These are phyloP conservation scores for Tachysurus fulvidraco DNA, from an alignment of 2,113 vertebrate genomes.

Conservation along the genomic window DNA sequence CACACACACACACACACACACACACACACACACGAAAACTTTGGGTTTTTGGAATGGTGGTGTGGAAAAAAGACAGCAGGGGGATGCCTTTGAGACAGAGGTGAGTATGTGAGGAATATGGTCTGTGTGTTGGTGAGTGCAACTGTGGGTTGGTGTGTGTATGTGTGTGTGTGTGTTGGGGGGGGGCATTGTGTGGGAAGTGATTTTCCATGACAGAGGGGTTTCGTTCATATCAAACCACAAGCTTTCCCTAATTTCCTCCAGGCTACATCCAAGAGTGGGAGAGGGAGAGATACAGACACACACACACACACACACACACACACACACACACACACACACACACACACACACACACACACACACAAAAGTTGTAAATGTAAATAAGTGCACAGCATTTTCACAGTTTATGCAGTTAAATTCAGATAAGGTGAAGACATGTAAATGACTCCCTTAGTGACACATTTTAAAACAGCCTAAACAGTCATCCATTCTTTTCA, in stretches of 20 bases:
- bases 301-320: conserved; percentile 58
- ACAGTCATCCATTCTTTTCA: neutral
- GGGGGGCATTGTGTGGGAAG: conserved; percentile 65
- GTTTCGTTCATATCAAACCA: conserved; percentile 68
- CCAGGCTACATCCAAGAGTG: conserved; percentile 38
- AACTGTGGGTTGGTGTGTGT: neutral
- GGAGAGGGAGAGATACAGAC: conserved; percentile 34
- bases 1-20: conserved; percentile 31
- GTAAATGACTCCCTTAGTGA: neutral
- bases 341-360: too few species aligned
- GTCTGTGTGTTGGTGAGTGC: conserved; percentile 24
- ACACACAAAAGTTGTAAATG: neutral
- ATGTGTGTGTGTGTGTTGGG: conserved; percentile 33
- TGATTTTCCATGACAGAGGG: conserved; percentile 70
- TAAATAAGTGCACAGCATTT: neutral
- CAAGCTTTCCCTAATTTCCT: conserved; percentile 58
- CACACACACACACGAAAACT: conserved; percentile 25
- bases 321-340: conserved; percentile 1
- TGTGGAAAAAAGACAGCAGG: conserved; percentile 55
- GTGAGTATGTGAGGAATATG: conserved; percentile 12
- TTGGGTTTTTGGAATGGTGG: conserved; percentile 36
- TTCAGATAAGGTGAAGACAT: neutral
- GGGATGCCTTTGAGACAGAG: conserved; percentile 47
- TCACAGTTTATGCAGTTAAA: neutral
- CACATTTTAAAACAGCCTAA: neutral